Base-by-base conservation (phyloP, 2,888 invertebrate genomes). In the Callosobruchus maculatus region DNA sequence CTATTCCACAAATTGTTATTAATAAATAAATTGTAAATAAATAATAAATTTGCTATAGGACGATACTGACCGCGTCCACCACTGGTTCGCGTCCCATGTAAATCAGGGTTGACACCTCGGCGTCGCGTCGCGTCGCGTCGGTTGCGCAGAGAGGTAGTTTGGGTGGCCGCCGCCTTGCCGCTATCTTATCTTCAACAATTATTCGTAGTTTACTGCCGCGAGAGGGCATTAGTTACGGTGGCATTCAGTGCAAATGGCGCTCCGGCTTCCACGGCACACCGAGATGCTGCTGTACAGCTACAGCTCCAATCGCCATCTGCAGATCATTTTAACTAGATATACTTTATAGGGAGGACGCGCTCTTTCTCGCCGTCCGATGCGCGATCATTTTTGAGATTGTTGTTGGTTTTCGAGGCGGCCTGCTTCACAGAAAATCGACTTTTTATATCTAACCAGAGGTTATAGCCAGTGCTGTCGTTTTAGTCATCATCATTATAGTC, bases 181-280 rank as follows among this genome's bases (percentile, higher is more conserved):
- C 84, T 84, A 85, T 85, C 86, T 86, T 86, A 86, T 86, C 85
- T 83, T 74, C 82, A 84, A 85, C 85, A 85, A 85, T 85, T 85
- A 85, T 85, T 85, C 82, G 83, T 84, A 82, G 83, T 85, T 85
- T 85, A 85, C 83, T 83, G 81, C 82, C 80, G 78, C 75, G 77
- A 81, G 81, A 77, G 80, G 80, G 81, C 84, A 84, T 85, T 83
- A 83, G 82, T 85, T 84, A 84, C 4, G 49, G 78, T 82, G 83
- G 84, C 84, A 84, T 84, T 85, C 84, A 82, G 83, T 84, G 85
- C 83, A 84, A 85, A 85, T 85, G 84, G 84, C 80, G 83, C 81
- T 49, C 13, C 49, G 13, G 49, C 1, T 18, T 49, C 49, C 49
- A 49, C 7, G 13, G 49, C 49, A 49, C 13, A 49, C 49, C 49